Base-by-base conservation (phyloP, 2,113 vertebrate species). In the Heterotis niloticus region DNA sequence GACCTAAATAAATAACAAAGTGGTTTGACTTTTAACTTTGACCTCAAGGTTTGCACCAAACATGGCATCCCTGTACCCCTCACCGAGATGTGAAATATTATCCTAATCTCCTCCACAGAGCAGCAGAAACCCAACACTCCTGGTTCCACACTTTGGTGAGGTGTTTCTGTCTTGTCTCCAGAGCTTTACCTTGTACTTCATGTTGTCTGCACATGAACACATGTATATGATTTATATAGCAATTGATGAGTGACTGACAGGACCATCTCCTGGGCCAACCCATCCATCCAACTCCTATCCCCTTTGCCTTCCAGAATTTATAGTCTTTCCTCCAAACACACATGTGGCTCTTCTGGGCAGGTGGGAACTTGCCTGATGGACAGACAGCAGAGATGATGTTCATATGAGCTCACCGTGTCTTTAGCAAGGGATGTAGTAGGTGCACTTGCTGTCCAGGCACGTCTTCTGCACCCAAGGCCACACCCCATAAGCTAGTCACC, bases 331-430 rank as follows among this genome's bases (percentile, higher is more conserved):
- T 44, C 12, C 56, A 67, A 24, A 18, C 13, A 66, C 26, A 16
- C 12, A 51, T 10, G 1, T 26, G 11, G 77, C 73, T 80, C 74
- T 29, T 65, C 57, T 69, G 66, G 74, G 23, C 79, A 80, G 34
- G 79, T 70, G 57, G 65, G 56, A 56, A 54, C 79, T 68, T 80
- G 65, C 74, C 66, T 68, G 52, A 70, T n/a, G 52, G 79, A 75
- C 78, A 52, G 52, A 26, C 70, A 18, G 44, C 9, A 4, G 18
- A 17, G 18, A 20, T 29, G 13, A 44, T 77, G 76, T 54, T 77
- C 52, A 28, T n/a, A 16, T 67, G 44, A 67, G 34, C 44, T 65
- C 17, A 76, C 57, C 4, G 28, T 20, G 57, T 51, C 54, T 60
- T 60, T 29, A 75, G 23, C 10, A 9, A 34, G 44, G 18, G 69